These are phyloP conservation scores for Phengaris alcon DNA, from an alignment of 2,888 invertebrate species.

Conservation along the genomic window DNA sequence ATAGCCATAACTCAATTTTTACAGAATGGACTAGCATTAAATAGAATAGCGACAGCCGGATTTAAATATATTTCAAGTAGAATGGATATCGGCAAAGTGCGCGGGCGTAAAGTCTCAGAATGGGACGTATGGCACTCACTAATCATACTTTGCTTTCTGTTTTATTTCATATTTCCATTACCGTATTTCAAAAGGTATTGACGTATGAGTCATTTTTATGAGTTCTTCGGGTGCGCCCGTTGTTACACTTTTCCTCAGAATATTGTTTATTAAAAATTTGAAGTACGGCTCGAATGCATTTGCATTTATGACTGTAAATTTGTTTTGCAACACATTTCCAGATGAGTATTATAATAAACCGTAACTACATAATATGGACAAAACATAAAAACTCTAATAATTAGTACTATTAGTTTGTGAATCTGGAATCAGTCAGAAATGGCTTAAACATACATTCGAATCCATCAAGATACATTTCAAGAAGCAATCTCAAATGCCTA, in stretches of 20 bases:
- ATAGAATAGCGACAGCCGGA: conserved; percentile 30
- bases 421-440: too few species aligned
- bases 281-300: not conserved
- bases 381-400: too few species aligned
- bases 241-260: conserved; percentile 48
- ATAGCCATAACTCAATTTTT: conserved; percentile 25
- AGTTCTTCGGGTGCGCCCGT: conserved; percentile 64
- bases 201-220: conserved; percentile 78
- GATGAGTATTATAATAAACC: too few species aligned
- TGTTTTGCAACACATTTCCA: not conserved
- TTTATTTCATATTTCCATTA: conserved; percentile 80
- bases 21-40: conserved; percentile 4
- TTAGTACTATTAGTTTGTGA: too few species aligned
- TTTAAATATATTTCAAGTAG: conserved; percentile 60
- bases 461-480: too few species aligned
- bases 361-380: too few species aligned
- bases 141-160: conserved; percentile 79
- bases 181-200: conserved; percentile 79
- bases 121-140: conserved; percentile 74
- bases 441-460: too few species aligned
- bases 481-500: too few species aligned
- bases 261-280: conserved; percentile 18
- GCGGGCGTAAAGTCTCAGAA: conserved; percentile 70
- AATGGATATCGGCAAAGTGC: conserved; percentile 59
- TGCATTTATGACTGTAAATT: not conserved